Evolutionary conservation across 64 coral and sea anemone genomes (phyloP).

Genomic region (Platygyra sinensis): DNA sequence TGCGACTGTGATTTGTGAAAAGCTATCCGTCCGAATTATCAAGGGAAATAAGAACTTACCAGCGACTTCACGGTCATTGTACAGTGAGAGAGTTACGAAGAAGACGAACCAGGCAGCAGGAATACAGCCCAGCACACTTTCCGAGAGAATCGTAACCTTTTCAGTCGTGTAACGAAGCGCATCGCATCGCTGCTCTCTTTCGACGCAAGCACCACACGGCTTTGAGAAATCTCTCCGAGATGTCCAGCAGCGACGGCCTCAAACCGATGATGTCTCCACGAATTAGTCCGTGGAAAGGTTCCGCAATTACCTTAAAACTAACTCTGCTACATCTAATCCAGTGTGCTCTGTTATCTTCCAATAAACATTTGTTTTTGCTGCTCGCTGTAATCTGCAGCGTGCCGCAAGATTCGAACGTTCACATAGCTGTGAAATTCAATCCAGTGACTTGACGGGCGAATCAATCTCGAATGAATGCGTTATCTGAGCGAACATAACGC

Average conservation of each 20-base stretch:
- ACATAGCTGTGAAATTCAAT: conserved; percentile 3
- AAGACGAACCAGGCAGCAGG: conserved; percentile 9
- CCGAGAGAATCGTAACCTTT: conserved; percentile 12
- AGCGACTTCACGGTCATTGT: conserved; percentile 21
- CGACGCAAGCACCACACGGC: neutral
- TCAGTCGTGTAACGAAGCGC: conserved; percentile 7
- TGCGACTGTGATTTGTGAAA: conserved; percentile 22
- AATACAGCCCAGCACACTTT: conserved; percentile 25
- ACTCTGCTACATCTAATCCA: neutral
- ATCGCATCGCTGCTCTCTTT: conserved; percentile 29
- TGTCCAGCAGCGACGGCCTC: neutral
- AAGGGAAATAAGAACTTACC: conserved; percentile 9
- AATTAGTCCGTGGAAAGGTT: neutral
- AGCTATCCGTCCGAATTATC: neutral
- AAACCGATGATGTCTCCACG: conserved; percentile 7
- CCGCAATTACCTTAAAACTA: neutral
- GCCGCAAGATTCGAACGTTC: neutral
- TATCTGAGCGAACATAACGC: neutral
- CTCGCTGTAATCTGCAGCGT: neutral
- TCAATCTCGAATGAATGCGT: neutral
- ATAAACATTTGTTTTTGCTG: conserved; percentile 35
- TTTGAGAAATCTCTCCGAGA: neutral
- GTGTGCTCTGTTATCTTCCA: conserved; percentile 9
- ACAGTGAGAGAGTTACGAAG: conserved; percentile 2
- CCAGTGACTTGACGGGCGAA: neutral